A percentile compares a stretch with the other conserved stretches of the same genome.
These are phyloP conservation scores for Ganaspis brasiliensis DNA, from an alignment of 2,888 invertebrate genomes.

Conservation along the genomic window DNA sequence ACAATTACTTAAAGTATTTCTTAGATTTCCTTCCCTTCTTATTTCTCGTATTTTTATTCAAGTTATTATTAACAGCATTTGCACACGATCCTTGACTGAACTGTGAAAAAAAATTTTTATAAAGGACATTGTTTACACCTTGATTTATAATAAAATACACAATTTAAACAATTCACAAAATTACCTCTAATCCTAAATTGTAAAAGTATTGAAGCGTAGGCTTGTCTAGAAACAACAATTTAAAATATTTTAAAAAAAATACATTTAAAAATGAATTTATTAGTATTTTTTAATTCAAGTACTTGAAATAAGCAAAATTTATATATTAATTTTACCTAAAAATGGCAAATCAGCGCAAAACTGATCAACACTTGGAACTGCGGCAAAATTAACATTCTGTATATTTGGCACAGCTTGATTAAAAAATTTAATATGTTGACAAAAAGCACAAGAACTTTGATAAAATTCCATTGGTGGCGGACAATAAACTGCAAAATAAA, in stretches of 20 bases:
- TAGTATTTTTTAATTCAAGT: too few relatives aligned
- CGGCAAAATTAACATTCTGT: neutral
- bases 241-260: too few relatives aligned
- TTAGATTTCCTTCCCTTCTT: constrained; percentile 1
- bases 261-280: too few relatives aligned
- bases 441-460: neutral
- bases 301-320: neutral
- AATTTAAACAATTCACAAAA: too few relatives aligned
- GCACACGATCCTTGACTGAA: neutral
- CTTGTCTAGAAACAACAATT: constrained; percentile 18
- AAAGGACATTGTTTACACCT: neutral
- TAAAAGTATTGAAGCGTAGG: neutral
- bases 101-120: neutral
- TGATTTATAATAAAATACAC: neutral
- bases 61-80: neutral
- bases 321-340: neutral
- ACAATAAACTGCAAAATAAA: neutral
- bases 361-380: neutral
- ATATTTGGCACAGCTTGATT: neutral
- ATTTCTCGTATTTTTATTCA: neutral
- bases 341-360: constrained; percentile 20
- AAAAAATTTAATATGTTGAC: neutral
- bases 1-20: neutral
- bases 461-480: neutral
- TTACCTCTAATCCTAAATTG: constrained; percentile 14